phyloP scores from a whole-genome alignment of 2,113 vertebrate species.

The Alethe diademata region DNA sequence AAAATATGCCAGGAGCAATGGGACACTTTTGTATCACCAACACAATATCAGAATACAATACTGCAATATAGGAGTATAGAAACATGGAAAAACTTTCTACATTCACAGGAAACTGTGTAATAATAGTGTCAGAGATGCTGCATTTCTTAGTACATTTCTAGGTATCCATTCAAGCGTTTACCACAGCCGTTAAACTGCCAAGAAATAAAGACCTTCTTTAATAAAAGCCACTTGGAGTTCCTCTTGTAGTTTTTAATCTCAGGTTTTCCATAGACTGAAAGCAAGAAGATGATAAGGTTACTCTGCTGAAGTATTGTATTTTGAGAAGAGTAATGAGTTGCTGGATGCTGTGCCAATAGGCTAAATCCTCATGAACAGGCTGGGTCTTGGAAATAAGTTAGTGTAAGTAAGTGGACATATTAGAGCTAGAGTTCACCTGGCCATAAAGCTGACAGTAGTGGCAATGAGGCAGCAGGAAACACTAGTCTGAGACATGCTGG shows the following conservation, averaged over 20 bases:
- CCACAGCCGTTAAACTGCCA: background rate
- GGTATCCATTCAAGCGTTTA: background rate
- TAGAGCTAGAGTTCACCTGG: background rate
- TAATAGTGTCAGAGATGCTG: background rate
- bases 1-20: background rate
- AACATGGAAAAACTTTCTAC: background rate
- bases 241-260: background rate
- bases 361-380: background rate
- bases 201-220: background rate
- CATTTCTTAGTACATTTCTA: background rate
- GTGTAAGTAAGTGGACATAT: background rate
- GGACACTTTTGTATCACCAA: background rate
- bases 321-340: background rate
- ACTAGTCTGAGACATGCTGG: background rate
- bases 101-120: background rate
- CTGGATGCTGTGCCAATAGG: background rate
- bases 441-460: background rate
- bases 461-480: background rate
- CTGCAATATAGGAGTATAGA: background rate
- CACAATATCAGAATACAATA: background rate
- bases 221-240: background rate
- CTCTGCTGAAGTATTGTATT: background rate
- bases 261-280: background rate
- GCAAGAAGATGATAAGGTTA: background rate
- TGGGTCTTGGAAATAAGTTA: background rate